These are phyloP conservation scores for Drosophila seclusa DNA, from an alignment of 2,888 invertebrate species.

Conservation along the genomic window DNA sequence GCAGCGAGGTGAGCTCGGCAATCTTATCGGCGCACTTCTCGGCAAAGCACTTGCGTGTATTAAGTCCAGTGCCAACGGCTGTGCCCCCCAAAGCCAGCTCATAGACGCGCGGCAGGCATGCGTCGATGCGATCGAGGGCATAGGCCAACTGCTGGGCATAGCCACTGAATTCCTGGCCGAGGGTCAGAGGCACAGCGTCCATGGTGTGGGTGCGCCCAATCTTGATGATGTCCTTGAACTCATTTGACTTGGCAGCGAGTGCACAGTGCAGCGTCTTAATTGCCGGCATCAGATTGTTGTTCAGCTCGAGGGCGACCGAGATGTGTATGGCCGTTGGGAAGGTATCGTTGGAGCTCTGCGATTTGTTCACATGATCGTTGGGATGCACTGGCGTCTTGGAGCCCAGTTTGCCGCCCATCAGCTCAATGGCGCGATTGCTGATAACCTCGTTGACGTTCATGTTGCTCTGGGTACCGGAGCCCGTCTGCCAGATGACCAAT, in stretches of 20 bases:
- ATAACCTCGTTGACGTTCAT: conserved; percentile 99
- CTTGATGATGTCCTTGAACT: conserved; percentile 96
- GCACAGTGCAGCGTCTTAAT: conserved; percentile 90
- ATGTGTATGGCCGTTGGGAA: conserved; percentile 99
- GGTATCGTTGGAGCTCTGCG: conserved; percentile 99
- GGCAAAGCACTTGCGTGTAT: conserved; percentile 97
- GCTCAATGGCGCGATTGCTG: conserved; percentile 95
- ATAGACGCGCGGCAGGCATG: conserved; percentile 94
- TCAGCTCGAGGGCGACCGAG: conserved; percentile 95
- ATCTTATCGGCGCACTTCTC: conserved; percentile 96
- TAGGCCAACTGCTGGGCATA: conserved; percentile 94
- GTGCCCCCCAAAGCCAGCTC: conserved; percentile 98
- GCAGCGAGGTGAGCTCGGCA: conserved; percentile 92
- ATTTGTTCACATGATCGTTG: conserved; percentile 99
- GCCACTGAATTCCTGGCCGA: conserved; percentile 99
- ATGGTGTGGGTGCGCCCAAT: conserved; percentile 95
- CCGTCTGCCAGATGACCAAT: conserved; percentile 99
- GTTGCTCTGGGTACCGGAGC: conserved; percentile 99
- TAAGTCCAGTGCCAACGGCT: conserved; percentile 98
- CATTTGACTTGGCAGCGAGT: conserved; percentile 91
- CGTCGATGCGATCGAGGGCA: conserved; percentile 93
- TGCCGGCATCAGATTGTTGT: conserved; percentile 92
- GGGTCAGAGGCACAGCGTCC: conserved; percentile 97
- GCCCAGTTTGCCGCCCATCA: conserved; percentile 95
- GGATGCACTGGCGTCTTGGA: conserved; percentile 98